These are phyloP conservation scores for Clivina fossor DNA, from an alignment of 2,888 invertebrate species.

Conservation along the genomic window DNA sequence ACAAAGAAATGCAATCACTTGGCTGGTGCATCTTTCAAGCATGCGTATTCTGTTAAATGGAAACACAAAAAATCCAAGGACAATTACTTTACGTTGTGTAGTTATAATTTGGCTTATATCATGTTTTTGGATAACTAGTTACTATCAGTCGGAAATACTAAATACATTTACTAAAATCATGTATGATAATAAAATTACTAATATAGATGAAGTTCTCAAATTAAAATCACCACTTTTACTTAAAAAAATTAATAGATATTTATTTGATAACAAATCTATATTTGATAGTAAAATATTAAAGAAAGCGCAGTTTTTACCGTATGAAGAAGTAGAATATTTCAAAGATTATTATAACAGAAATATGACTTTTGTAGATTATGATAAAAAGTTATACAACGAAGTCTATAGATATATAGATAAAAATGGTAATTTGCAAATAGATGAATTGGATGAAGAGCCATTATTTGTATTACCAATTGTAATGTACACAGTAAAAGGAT, in stretches of 20 bases:
- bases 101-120: neutral
- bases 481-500: too few relatives aligned
- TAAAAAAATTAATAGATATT: neutral
- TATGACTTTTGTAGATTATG: neutral
- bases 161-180: constrained; percentile 36
- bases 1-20: neutral
- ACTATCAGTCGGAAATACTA: constrained; percentile 33
- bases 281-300: neutral
- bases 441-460: too few relatives aligned
- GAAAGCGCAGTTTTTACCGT: neutral
- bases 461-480: too few relatives aligned
- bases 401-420: too few relatives aligned
- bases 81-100: neutral
- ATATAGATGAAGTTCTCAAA: constrained; percentile 36
- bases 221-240: constrained; percentile 2
- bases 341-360: neutral
- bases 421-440: too few relatives aligned
- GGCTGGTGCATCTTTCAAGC: neutral
- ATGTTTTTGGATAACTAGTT: constrained; percentile 34
- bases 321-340: neutral
- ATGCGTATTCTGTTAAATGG: neutral
- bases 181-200: constrained; percentile 35
- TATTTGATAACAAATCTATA: neutral
- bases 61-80: neutral
- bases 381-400: neutral